Evolutionary conservation across 2,113 vertebrate species (phyloP).

Genomic region (Tricholaema leucomelas): DNA sequence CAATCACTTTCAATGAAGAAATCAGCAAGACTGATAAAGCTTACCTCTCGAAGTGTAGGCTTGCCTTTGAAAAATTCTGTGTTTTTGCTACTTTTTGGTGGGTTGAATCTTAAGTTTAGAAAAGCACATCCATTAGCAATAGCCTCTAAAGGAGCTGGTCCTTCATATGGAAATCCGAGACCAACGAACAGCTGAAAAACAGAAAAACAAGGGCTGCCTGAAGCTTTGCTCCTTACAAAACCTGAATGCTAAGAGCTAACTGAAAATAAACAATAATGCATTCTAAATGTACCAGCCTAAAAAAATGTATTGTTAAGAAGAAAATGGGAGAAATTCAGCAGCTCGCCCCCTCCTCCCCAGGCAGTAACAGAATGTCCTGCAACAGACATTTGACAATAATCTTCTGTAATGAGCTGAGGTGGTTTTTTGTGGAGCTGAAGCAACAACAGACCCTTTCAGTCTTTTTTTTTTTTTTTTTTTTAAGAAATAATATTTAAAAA

Average conservation of each 20-base stretch:
- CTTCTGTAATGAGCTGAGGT: conserved; percentile 66
- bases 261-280: neutral
- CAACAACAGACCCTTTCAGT: conserved; percentile 66
- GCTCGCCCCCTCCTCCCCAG: neutral
- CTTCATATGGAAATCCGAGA: conserved; percentile 96
- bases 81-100: conserved; percentile 98
- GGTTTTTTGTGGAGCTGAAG: conserved; percentile 49
- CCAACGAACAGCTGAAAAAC: conserved; percentile 92
- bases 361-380: neutral
- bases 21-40: neutral
- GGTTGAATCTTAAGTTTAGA: conserved; percentile 93
- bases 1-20: neutral
- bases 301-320: neutral
- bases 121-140: conserved; percentile 98
- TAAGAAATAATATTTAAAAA: neutral
- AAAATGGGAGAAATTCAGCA: neutral
- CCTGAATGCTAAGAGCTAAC: conserved; percentile 1
- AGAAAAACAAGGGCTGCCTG: neutral
- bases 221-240: neutral
- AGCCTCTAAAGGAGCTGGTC: conserved; percentile 94
- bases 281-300: neutral
- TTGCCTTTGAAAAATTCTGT: conserved; percentile 99
- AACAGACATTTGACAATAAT: conserved; percentile 63
- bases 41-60: conserved; percentile 96
- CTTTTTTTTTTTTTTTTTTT: too few relatives aligned